Conservation (phyloP, 2,888 invertebrate species). For the Chelonus formosanus region DNA sequence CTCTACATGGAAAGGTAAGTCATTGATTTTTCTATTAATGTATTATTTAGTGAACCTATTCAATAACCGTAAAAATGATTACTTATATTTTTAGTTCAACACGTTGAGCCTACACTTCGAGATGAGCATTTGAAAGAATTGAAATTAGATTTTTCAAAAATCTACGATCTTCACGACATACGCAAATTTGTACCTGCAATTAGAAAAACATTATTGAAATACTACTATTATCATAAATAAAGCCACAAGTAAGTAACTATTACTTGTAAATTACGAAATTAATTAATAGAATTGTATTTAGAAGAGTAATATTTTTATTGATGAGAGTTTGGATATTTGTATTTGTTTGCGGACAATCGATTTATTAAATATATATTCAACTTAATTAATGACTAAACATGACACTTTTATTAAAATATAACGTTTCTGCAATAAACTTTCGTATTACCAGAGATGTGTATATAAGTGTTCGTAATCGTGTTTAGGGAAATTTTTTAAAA, state of each 20-base stretch:
- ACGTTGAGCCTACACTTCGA: slow-evolving; percentile 52
- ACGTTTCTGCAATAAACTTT: too few species aligned
- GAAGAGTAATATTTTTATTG: too few species aligned
- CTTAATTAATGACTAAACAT: too few species aligned
- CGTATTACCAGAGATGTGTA: too few species aligned
- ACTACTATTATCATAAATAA: slow-evolving; percentile 42
- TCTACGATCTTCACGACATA: slow-evolving; percentile 44
- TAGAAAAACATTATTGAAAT: slow-evolving; percentile 49
- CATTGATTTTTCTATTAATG: neutral
- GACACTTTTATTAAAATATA: too few species aligned
- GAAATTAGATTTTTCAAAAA: slow-evolving; percentile 44
- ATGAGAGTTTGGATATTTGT: too few species aligned
- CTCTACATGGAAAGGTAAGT: slow-evolving; percentile 52
- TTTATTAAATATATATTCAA: too few species aligned
- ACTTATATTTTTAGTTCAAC: slow-evolving; percentile 49
- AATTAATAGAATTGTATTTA: too few species aligned
- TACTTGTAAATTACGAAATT: neutral
- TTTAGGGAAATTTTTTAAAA: too few species aligned
- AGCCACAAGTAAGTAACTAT: slow-evolving; percentile 2
- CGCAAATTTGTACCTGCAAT: slow-evolving; percentile 51
- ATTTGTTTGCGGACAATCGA: too few species aligned
- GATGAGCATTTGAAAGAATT: slow-evolving; percentile 47
- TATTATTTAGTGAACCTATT: neutral
- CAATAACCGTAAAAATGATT: neutral
- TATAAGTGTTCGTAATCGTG: too few species aligned